phyloP scores from a whole-genome alignment of 2,888 invertebrate species.

The Cheilosia soror region DNA sequence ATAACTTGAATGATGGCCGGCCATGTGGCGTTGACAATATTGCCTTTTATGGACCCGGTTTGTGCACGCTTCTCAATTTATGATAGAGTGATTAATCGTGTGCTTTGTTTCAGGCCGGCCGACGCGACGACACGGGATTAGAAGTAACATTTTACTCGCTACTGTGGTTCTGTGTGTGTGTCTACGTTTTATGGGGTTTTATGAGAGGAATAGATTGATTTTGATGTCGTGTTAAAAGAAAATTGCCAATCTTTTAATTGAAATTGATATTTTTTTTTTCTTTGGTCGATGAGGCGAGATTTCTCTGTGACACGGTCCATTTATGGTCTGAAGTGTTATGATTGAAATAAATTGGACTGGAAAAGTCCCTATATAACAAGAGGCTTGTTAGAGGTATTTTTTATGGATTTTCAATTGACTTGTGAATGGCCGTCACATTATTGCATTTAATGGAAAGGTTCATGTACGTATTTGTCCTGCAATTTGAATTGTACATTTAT shows the following conservation, averaged over 20 bases:
- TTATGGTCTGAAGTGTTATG: slow-evolving; percentile 17
- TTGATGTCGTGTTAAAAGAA: slow-evolving; percentile 42
- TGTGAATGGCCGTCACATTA: not conserved
- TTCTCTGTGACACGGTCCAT: slow-evolving; percentile 14
- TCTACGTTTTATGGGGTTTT: slow-evolving; percentile 60
- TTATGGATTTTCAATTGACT: not conserved
- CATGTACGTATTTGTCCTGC: no score
- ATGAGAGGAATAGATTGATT: slow-evolving; percentile 56
- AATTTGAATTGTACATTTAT: no score
- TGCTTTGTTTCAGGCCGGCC: slow-evolving; percentile 11
- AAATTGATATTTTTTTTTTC: slow-evolving; percentile 33
- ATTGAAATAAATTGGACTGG: slow-evolving; percentile 19
- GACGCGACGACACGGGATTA: not conserved
- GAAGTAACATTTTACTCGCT: slow-evolving; percentile 10
- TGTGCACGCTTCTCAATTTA: slow-evolving; percentile 51
- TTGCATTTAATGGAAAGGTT: no score
- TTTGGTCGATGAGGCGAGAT: slow-evolving; percentile 2
- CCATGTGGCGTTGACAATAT: slow-evolving; percentile 45
- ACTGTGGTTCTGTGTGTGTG: not conserved
- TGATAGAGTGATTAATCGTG: slow-evolving; percentile 54
- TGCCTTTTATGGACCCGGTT: slow-evolving; percentile 44
- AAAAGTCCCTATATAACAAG: slow-evolving; percentile 11
- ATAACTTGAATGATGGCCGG: slow-evolving; percentile 18
- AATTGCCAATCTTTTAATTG: slow-evolving; percentile 46
- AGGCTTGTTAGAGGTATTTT: slow-evolving; percentile 11